Conservation (phyloP, 2,113 vertebrate genomes). For the Poicephalus meyeri region DNA sequence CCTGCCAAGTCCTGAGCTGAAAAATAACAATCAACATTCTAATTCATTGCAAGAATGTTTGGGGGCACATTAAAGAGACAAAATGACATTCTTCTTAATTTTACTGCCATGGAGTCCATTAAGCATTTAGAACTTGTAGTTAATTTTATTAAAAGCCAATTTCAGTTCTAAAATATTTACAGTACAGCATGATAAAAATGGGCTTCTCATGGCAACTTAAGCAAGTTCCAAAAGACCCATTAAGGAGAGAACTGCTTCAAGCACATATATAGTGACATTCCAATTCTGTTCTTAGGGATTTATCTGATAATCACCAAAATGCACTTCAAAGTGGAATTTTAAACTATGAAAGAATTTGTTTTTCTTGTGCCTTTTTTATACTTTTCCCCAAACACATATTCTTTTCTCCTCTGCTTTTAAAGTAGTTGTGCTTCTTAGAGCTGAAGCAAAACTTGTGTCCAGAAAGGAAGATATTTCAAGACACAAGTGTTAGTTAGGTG, state of each 20-base stretch:
- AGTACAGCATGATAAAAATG: conserved; percentile 47
- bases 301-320: conserved; percentile 64
- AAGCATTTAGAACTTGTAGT: conserved; percentile 61
- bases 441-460: background rate
- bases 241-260: conserved; percentile 19
- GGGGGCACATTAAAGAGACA: conserved; percentile 57
- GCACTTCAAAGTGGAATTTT: conserved; percentile 61
- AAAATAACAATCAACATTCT: conserved; percentile 74
- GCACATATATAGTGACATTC: conserved; percentile 41
- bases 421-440: background rate
- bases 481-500: background rate
- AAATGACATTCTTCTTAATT: conserved; percentile 62
- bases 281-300: conserved; percentile 50
- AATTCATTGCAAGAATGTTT: conserved; percentile 71
- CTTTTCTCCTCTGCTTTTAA: conserved; percentile 5
- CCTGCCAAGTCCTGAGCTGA: conserved; percentile 82
- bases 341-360: conserved; percentile 68
- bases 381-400: background rate
- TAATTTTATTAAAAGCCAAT: conserved; percentile 64
- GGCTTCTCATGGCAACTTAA: conserved; percentile 50
- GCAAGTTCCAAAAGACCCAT: conserved; percentile 60
- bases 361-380: conserved; percentile 49
- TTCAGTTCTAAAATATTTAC: conserved; percentile 71
- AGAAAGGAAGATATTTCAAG: background rate
- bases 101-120: conserved; percentile 63